These are phyloP conservation scores for Chondrilla cf. caribensis DNA, from an alignment of 37 sponge, comb jelly and placozoan species.

Conservation along the genomic window DNA sequence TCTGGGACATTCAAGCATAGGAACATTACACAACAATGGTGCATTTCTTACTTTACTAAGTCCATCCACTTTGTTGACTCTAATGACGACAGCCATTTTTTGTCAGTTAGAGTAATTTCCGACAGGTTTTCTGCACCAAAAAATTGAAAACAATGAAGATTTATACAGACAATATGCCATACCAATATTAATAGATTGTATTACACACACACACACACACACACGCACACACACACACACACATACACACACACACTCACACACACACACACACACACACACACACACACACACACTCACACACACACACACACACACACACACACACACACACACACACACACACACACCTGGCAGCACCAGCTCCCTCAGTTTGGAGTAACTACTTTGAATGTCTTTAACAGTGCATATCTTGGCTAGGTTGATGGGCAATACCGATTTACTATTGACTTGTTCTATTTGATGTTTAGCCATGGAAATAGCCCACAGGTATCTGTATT, in stretches of 20 bases:
- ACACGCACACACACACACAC: too few relatives aligned
- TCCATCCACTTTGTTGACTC: conserved; percentile 60
- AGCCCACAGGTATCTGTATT: conserved; percentile 45
- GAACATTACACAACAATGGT: too few relatives aligned
- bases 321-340: not conserved
- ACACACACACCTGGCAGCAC: conserved; percentile 48
- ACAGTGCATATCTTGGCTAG: conserved; percentile 40
- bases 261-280: too few relatives aligned
- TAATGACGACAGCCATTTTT: conserved; percentile 44
- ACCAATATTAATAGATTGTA: too few relatives aligned
- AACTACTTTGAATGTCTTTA: conserved; percentile 41
- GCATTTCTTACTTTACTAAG: conserved; percentile 21
- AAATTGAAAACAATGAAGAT: not conserved
- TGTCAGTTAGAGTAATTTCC: conserved; percentile 42
- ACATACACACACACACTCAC: too few relatives aligned
- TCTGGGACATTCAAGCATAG: too few relatives aligned
- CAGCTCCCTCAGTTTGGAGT: conserved; percentile 48
- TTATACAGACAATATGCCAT: too few relatives aligned
- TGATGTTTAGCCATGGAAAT: conserved; percentile 63
- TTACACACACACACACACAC: too few relatives aligned
- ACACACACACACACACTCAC: too few relatives aligned
- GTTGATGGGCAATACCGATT: conserved; percentile 18
- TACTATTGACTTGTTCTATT: conserved; percentile 43
- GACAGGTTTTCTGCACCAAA: conserved; percentile 15
- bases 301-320: too few relatives aligned